phyloP scores from a whole-genome alignment of 2,888 invertebrate genomes.

The Erebia aethiops region DNA sequence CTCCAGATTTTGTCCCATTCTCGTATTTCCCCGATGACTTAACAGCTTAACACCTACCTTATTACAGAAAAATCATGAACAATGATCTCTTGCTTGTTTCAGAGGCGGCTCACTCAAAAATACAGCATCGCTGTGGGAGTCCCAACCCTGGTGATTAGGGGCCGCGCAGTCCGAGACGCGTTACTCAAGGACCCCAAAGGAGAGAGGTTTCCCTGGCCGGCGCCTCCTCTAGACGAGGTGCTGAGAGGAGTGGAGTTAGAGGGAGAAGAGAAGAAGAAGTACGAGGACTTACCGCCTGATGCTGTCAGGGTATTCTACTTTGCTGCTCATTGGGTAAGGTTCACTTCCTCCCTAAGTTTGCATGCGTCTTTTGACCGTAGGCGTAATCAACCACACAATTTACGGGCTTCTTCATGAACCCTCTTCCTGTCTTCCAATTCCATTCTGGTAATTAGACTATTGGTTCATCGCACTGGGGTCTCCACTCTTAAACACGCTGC shows the following conservation, averaged over 20 bases:
- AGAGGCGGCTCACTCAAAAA: constrained; percentile 89
- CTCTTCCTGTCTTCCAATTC: too few relatives aligned
- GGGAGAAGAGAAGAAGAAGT: constrained; percentile 69
- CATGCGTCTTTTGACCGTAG: too few relatives aligned
- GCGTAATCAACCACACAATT: too few relatives aligned
- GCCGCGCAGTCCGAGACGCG: constrained; percentile 85
- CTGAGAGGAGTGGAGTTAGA: constrained; percentile 76
- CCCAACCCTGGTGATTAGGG: constrained; percentile 89
- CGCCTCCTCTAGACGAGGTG: constrained; percentile 85
- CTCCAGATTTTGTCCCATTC: too few relatives aligned
- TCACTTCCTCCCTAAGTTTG: background rate
- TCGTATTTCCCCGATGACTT: too few relatives aligned
- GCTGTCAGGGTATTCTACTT: constrained; percentile 91
- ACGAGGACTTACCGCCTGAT: constrained; percentile 84
- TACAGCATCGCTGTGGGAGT: constrained; percentile 90
- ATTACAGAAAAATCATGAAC: background rate
- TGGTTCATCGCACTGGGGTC: too few relatives aligned
- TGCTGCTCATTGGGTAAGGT: constrained; percentile 93
- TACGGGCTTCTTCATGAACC: too few relatives aligned
- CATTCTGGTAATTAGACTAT: too few relatives aligned
- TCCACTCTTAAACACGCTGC: too few relatives aligned
- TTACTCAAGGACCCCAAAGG: constrained; percentile 87
- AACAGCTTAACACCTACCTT: background rate
- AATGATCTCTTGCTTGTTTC: constrained; percentile 48
- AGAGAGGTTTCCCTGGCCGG: constrained; percentile 90